Percentiles rank a stretch among this genome's conserved stretches.
Evolutionary conservation across 2,113 vertebrate genomes (phyloP).

Genomic region (Crotalus helleri): DNA sequence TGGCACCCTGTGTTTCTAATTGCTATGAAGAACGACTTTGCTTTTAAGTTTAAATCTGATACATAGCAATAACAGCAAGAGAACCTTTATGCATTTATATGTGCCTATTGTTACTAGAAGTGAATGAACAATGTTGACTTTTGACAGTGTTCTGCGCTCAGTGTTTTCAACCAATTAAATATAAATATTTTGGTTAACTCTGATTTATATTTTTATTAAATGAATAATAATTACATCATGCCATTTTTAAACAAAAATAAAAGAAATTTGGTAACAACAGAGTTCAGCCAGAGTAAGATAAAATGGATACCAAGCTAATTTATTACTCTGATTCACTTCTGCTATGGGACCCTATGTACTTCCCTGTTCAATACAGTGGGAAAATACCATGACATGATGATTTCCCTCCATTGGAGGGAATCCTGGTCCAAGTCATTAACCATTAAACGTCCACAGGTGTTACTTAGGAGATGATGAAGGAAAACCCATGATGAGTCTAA

Average conservation of each 20-base stretch:
- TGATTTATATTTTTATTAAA: constrained; percentile 44
- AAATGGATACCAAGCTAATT: background rate
- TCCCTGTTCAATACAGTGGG: background rate
- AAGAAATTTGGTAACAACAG: background rate
- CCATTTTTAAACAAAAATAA: background rate
- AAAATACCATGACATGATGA: background rate
- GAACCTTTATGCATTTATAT: constrained; percentile 22
- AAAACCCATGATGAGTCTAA: background rate
- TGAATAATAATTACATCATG: background rate
- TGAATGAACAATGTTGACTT: constrained; percentile 40
- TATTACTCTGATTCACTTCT: background rate
- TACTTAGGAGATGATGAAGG: background rate
- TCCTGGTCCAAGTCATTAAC: background rate
- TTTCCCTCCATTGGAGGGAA: background rate
- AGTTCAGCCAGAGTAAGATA: background rate
- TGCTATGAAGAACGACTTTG: constrained; percentile 9
- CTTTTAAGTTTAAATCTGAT: constrained; percentile 11
- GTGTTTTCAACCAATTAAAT: constrained; percentile 44
- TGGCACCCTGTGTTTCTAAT: background rate
- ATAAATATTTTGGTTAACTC: constrained; percentile 53
- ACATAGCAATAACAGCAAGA: constrained; percentile 1
- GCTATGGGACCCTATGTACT: background rate
- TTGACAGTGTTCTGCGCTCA: constrained; percentile 44
- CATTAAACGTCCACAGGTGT: background rate
- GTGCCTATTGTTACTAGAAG: constrained; percentile 15